Base-by-base conservation (phyloP, 2,113 vertebrate species). In the Dipodomys ordii region DNA sequence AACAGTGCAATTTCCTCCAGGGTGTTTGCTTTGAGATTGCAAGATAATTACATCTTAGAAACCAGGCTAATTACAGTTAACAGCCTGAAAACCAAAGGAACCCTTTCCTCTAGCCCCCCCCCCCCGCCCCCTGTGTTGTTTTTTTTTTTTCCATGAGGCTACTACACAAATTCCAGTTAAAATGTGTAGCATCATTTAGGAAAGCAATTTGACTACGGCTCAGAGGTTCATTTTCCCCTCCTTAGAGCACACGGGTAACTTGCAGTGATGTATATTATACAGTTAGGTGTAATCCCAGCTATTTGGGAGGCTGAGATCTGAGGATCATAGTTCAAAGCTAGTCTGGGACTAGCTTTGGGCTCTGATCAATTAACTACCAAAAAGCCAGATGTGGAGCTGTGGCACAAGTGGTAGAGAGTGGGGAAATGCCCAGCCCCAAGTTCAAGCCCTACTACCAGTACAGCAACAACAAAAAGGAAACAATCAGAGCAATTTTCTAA, bases 1-100 rank as follows among this genome's bases (percentile, higher is more conserved):
- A 98, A 98, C 97, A 93, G 97, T 97, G 98, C 97, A 96, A 96
- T 98, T 98, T 98, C 98, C 98, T 98, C 98, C 94, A 49, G 98
- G 98, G 98, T 98, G 97, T 98, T 98, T 98, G 98, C 98, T 98
- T 98, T 98, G 98, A 98, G 98, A 98, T 98, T 97, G 98, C 65
- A 35, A 98, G 98, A 98, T 98, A 98, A 98, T 98, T 98, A 98
- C 98, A 98, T 97, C 96, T 98, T 97, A 98, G 98, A 98, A 98
- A 98, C 97, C 98, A 98, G 97, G 98, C 98, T 98, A 98, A 98
- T 99, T 98, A 98, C 98, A 98, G 98, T 97, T 98, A 99, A 98
- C 98, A 97, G 98, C 96, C 98, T 97, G 98, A 98, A 98, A 98
- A 98, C 94, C 62, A 96, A 98, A 97, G 93, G 94, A 94, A 96